phyloP scores from a whole-genome alignment of 2,888 invertebrate genomes.

The Cheilosia urbana region DNA sequence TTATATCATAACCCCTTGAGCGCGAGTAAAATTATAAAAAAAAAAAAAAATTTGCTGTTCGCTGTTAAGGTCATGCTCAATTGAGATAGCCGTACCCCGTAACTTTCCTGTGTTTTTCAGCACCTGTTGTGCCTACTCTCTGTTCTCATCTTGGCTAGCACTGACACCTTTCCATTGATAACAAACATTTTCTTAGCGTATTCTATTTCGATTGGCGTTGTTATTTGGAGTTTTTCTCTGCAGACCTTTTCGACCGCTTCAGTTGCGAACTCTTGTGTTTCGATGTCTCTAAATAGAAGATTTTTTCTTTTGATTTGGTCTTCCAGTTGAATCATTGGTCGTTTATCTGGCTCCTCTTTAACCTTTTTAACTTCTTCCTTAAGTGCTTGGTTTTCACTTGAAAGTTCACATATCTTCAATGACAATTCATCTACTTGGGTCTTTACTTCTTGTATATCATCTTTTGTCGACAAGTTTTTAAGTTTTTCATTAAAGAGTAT shows the following conservation, averaged over 20 bases:
- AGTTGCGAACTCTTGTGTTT: constrained; percentile 5
- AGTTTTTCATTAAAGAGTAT: too few relatives aligned
- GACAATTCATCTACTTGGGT: too few relatives aligned
- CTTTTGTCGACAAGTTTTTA: too few relatives aligned
- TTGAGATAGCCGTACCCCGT: neutral
- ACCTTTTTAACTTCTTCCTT: too few relatives aligned
- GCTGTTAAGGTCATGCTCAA: neutral
- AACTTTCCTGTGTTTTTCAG: neutral
- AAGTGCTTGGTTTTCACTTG: too few relatives aligned
- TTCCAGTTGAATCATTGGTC: too few relatives aligned
- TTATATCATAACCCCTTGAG: too few relatives aligned
- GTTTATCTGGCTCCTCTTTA: too few relatives aligned
- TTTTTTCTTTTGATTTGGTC: neutral
- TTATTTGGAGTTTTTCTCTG: neutral
- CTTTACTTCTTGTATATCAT: too few relatives aligned
- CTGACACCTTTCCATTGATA: neutral
- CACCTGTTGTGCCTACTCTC: neutral
- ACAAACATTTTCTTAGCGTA: constrained; percentile 11
- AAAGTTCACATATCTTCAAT: too few relatives aligned
- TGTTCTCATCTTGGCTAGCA: neutral
- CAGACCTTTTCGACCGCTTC: constrained; percentile 3
- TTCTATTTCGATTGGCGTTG: constrained; percentile 5
- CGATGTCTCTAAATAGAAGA: constrained; percentile 1
- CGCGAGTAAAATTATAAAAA: too few relatives aligned
- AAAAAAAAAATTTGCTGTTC: too few relatives aligned